A percentile compares a stretch with the other conserved stretches of the same genome.
Evolutionary conservation across 2,888 invertebrate genomes (phyloP).

Genomic region (Eudemis profundana): DNA sequence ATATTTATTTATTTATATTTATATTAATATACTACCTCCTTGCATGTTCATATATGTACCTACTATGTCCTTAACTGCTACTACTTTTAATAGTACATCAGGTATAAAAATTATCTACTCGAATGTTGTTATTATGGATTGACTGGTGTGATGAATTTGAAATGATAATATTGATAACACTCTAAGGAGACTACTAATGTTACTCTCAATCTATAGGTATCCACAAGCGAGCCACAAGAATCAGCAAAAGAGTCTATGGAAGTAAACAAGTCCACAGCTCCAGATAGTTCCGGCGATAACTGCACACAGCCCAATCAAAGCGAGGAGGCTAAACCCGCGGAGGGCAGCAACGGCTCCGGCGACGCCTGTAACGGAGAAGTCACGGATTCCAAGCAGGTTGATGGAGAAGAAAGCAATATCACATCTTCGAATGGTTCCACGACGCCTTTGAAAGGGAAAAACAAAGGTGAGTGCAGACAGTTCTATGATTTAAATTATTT

Average conservation of each 20-base stretch:
- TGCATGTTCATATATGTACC: no score
- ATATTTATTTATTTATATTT: no score
- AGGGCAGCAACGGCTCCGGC: constrained; percentile 57
- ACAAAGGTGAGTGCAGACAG: constrained; percentile 62
- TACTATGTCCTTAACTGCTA: no score
- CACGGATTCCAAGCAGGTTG: constrained; percentile 73
- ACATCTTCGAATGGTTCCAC: constrained; percentile 83
- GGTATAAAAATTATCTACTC: no score
- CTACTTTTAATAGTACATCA: no score
- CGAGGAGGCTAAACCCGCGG: constrained; percentile 60
- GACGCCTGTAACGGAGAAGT: constrained; percentile 78
- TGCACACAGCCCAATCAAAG: constrained; percentile 75
- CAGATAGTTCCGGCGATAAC: constrained; percentile 80
- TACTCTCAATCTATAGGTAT: constrained; percentile 64
- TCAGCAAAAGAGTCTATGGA: constrained; percentile 56
- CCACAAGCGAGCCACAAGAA: constrained; percentile 74
- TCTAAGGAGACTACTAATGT: neutral
- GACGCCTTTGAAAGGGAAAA: constrained; percentile 71
- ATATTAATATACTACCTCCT: no score
- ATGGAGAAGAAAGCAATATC: constrained; percentile 74
- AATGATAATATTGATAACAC: no score
- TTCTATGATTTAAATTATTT: neutral
- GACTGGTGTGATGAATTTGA: no score
- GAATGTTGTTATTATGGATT: no score
- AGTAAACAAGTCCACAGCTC: constrained; percentile 64